phyloP scores from a whole-genome alignment of 2,888 invertebrate genomes.

The Ametastegia equiseti region DNA sequence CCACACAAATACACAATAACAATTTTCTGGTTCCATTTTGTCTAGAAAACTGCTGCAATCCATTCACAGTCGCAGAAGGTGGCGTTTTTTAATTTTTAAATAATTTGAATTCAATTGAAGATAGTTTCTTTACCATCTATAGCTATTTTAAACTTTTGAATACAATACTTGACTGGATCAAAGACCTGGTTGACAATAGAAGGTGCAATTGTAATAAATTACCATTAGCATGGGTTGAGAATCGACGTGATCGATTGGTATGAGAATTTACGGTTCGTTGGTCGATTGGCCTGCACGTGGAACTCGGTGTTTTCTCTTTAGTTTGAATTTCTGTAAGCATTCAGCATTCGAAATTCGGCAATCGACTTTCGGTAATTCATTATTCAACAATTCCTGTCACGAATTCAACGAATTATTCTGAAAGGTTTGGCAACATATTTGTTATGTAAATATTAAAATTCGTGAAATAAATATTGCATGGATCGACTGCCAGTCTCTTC shows the following conservation, averaged over 20 bases:
- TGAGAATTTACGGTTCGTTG: conserved; percentile 11
- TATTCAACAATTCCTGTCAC: conserved; percentile 42
- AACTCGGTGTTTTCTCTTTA: conserved; percentile 1
- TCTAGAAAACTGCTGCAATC: too few relatives aligned
- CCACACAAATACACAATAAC: too few relatives aligned
- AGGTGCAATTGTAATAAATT: neutral
- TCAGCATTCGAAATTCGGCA: neutral
- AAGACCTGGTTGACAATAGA: neutral
- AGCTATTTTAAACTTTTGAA: too few relatives aligned
- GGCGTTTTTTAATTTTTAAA: too few relatives aligned
- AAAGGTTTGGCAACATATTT: conserved; percentile 48
- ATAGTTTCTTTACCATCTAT: too few relatives aligned
- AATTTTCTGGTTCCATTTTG: too few relatives aligned
- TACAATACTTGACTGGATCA: neutral
- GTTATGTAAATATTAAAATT: conserved; percentile 45
- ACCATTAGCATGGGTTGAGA: neutral
- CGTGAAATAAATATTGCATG: conserved; percentile 46
- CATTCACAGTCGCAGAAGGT: too few relatives aligned
- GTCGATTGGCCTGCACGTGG: neutral
- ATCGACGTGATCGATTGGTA: neutral
- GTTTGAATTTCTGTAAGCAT: conserved; percentile 1
- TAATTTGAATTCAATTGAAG: too few relatives aligned
- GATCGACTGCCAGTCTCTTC: neutral
- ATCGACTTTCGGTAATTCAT: conserved; percentile 1
- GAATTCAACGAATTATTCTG: conserved; percentile 29